A percentile compares a stretch with the other conserved stretches of the same genome.
Conservation (phyloP, 35 echinoderm and acorn worm genomes). For the Heliocidaris tuberculata region DNA sequence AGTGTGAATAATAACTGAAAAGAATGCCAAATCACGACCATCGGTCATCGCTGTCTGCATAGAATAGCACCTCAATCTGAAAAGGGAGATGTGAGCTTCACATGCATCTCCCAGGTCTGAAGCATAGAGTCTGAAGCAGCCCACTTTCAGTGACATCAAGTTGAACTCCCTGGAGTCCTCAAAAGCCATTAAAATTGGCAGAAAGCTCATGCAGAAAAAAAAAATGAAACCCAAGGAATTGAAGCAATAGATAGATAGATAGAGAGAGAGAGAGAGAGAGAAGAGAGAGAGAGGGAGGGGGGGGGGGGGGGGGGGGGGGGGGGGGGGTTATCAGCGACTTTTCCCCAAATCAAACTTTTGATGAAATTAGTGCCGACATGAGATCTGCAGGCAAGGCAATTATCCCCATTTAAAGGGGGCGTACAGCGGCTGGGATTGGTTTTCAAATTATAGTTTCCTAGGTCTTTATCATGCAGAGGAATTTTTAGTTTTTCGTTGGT, state of each 20-base stretch:
- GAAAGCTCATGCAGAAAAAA: neutral
- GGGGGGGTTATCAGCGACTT: neutral
- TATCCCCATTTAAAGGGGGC: neutral
- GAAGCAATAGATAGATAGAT: neutral
- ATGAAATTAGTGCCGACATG: constrained; percentile 3
- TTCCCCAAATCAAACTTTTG: neutral
- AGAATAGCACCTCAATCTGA: too few species aligned
- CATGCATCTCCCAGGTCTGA: too few species aligned
- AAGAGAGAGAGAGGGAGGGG: neutral
- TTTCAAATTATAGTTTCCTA: neutral
- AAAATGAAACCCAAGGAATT: neutral
- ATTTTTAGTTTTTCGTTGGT: neutral
- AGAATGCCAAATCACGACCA: too few species aligned
- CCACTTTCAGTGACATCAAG: neutral
- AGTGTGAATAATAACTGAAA: too few species aligned
- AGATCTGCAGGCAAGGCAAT: neutral
- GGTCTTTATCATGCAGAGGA: neutral
- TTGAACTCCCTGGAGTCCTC: neutral
- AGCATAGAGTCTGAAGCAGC: neutral
- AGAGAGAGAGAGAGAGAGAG: neutral
- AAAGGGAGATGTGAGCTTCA: too few species aligned
- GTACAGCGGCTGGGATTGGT: neutral
- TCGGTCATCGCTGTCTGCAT: too few species aligned
- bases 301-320: neutral
- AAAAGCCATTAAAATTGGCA: neutral